Conservation (phyloP, 2,113 vertebrate genomes). For the Emydocephalus ijimae region DNA sequence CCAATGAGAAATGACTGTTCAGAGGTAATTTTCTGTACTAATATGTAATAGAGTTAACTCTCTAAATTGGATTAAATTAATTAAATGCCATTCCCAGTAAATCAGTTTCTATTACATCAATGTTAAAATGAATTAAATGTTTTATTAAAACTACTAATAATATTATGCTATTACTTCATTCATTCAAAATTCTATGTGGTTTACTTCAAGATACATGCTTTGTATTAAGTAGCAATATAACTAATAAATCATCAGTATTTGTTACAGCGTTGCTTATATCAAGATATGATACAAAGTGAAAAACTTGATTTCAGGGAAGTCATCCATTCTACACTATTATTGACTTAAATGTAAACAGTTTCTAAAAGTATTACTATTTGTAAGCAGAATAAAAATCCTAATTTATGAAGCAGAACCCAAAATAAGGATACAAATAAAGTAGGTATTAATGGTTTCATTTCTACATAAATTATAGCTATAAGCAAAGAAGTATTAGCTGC, state of each 20-base stretch:
- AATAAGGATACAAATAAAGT: background rate
- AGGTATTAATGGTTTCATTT: background rate
- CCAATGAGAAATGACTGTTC: constrained; percentile 67
- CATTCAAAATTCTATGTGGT: constrained; percentile 60
- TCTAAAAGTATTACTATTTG: background rate
- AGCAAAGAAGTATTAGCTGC: background rate
- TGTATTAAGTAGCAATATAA: constrained; percentile 45
- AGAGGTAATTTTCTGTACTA: constrained; percentile 67
- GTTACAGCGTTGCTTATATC: background rate
- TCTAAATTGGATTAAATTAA: constrained; percentile 70
- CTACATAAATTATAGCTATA: background rate
- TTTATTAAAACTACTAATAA: constrained; percentile 70
- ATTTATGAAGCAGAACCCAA: background rate
- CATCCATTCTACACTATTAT: background rate
- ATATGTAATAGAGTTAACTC: constrained; percentile 60
- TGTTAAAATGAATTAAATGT: constrained; percentile 69
- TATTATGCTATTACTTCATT: constrained; percentile 64
- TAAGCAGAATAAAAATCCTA: background rate
- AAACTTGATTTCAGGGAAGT: background rate
- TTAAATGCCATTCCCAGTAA: constrained; percentile 71
- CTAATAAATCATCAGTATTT: background rate
- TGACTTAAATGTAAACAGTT: background rate
- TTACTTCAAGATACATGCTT: constrained; percentile 53
- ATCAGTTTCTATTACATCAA: constrained; percentile 66
- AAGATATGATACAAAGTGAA: background rate